Evolutionary conservation across 2,797 vertebrate species (phyloP).

Genomic region (Uromys caudimaculatus): DNA sequence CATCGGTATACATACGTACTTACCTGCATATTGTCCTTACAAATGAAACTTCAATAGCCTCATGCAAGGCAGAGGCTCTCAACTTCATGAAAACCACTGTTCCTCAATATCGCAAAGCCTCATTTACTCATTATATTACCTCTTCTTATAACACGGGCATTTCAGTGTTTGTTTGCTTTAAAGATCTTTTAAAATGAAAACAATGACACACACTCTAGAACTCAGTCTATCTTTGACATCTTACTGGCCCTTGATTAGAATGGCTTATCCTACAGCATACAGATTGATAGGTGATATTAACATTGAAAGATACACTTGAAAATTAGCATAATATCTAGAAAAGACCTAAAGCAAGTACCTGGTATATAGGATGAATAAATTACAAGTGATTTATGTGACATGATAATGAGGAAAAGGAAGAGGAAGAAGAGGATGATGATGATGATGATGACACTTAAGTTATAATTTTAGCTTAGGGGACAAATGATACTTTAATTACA

Average conservation of each 20-base stretch:
- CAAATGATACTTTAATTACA: neutral
- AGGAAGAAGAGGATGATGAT: neutral
- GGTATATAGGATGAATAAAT: neutral
- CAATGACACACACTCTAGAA: neutral
- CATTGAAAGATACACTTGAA: neutral
- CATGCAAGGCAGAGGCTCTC: neutral
- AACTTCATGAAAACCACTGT: neutral
- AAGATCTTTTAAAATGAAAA: slow-evolving; percentile 16
- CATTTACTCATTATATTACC: neutral
- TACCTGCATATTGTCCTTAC: neutral
- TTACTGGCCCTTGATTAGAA: neutral
- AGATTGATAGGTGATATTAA: neutral
- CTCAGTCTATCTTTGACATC: neutral
- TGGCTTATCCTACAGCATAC: neutral
- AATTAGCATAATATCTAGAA: neutral
- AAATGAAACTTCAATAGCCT: neutral
- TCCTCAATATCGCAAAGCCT: neutral
- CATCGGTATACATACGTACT: rapidly evolving
- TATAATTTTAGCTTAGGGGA: neutral
- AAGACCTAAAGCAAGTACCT: neutral
- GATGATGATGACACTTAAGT: neutral
- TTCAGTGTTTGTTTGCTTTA: neutral
- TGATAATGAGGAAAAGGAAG: neutral
- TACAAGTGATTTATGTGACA: neutral
- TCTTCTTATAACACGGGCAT: neutral